Conservation (phyloP, 2,888 invertebrate genomes). For the Nyleta sp. region DNA sequence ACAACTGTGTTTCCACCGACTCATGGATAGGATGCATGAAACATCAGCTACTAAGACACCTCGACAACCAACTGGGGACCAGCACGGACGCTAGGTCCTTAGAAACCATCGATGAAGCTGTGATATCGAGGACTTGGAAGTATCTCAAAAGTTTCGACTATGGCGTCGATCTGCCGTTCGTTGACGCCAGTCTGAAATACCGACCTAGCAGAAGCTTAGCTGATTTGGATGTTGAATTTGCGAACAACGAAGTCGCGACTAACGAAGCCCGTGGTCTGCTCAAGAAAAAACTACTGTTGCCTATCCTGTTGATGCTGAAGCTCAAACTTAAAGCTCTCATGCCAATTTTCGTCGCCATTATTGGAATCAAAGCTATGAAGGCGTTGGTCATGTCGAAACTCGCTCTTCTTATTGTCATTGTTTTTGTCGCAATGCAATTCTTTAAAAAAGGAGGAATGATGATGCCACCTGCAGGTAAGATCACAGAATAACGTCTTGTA, state of each 20-base stretch:
- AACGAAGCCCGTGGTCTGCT: slow-evolving; percentile 87
- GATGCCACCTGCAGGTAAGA: slow-evolving; percentile 77
- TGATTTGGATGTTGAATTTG: slow-evolving; percentile 82
- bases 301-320: slow-evolving; percentile 90
- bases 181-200: slow-evolving; percentile 77
- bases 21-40: slow-evolving; percentile 89
- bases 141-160: slow-evolving; percentile 90
- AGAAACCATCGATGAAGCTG: slow-evolving; percentile 86
- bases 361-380: slow-evolving; percentile 92
- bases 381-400: slow-evolving; percentile 93
- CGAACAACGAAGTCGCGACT: slow-evolving; percentile 74
- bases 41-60: slow-evolving; percentile 89
- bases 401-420: slow-evolving; percentile 91
- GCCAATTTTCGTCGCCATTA: slow-evolving; percentile 91
- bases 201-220: slow-evolving; percentile 79
- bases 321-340: slow-evolving; percentile 92
- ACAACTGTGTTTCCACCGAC: slow-evolving; percentile 88
- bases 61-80: slow-evolving; percentile 87
- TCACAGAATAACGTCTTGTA: no score
- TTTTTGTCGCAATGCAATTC: slow-evolving; percentile 91
- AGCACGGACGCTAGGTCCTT: slow-evolving; percentile 76
- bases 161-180: slow-evolving; percentile 86
- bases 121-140: slow-evolving; percentile 88
- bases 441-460: slow-evolving; percentile 89
- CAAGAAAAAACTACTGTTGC: slow-evolving; percentile 92